Evolutionary conservation across 2,113 vertebrate genomes (phyloP), one percentile per base, ranked within the genome.

Genomic region (Cercopithecus mona): DNA sequence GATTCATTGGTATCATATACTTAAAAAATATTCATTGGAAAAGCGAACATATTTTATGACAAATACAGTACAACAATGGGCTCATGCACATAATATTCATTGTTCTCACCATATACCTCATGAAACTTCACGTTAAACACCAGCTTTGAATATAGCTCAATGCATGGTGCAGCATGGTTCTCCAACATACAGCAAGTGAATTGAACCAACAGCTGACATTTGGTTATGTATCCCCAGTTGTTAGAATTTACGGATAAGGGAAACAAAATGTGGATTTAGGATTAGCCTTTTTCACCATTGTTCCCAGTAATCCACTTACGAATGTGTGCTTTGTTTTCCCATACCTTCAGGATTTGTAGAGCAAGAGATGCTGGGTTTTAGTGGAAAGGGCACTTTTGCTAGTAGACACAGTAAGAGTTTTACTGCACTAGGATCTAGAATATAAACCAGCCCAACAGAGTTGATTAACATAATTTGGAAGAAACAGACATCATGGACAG

Each of bases 101-200:
- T 86, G 27, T 11, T 73, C 16, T 78, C 79, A 48, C 4, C 43
- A 20, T 6, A 76, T 11, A 82, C 1, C 10, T 61, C 9, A 64
- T 48, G 45, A 66, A 50, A 25, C 11, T 43, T 76, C 73, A 27
- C 16, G 68, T 45, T 76, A 85, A 55, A 4, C 8, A 32, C 12
- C 16, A 76, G 6, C 23, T 55, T 76, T 93, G 57, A 11, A n/a
- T 6, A 25, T 3, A 43, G 30, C 1, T 80, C 9, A 66, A 73
- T 30, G 13, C 0, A 8, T 6, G 3, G 6, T 80, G 2, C 23
- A 6, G 2, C 18, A 55, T 10, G 4, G 10, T 89, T 7, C 50
- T 81, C 35, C 13, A 80, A 75, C 6, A 20, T 5, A 59, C 0
- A 43, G 2, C 20, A 35, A 30, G n/a, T 30, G 13, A 14, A 68